These are phyloP conservation scores for Diplodus sargus DNA, from an alignment of 2,797 vertebrate species.

Conservation along the genomic window DNA sequence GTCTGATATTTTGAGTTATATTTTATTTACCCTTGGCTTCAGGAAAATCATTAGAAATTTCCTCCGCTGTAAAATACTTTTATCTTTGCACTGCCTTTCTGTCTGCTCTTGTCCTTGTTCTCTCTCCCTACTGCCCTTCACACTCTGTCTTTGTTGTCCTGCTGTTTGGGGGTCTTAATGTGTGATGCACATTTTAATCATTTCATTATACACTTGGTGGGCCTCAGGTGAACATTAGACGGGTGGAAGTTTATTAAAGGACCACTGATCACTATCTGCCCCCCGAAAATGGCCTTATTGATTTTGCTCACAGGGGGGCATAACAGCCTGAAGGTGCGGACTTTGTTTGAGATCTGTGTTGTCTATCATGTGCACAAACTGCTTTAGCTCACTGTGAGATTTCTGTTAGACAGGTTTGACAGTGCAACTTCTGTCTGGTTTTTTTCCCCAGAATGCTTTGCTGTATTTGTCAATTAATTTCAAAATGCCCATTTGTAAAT, in stretches of 20 bases:
- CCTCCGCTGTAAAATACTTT: slow-evolving; percentile 16
- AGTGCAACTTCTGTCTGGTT: not conserved
- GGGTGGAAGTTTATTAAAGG: slow-evolving; percentile 84
- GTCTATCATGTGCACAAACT: slow-evolving; percentile 67
- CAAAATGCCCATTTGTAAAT: not conserved
- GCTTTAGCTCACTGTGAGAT: slow-evolving; percentile 42
- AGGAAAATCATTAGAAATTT: slow-evolving; percentile 13
- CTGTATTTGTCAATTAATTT: not conserved
- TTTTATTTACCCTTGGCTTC: slow-evolving; percentile 24
- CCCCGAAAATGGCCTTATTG: slow-evolving; percentile 82
- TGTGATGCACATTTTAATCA: slow-evolving; percentile 80
- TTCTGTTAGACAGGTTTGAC: slow-evolving; percentile 29
- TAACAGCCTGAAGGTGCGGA: slow-evolving; percentile 58
- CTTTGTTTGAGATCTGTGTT: slow-evolving; percentile 55
- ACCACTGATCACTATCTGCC: slow-evolving; percentile 81
- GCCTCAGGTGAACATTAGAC: slow-evolving; percentile 71
- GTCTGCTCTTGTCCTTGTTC: slow-evolving; percentile 49
- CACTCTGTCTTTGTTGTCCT: slow-evolving; percentile 57
- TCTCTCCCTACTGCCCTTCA: slow-evolving; percentile 40
- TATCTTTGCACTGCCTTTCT: slow-evolving; percentile 30
- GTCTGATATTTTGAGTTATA: slow-evolving; percentile 12
- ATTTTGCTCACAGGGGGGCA: slow-evolving; percentile 73
- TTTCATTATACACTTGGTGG: slow-evolving; percentile 73
- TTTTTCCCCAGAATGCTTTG: not conserved
- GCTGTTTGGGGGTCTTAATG: slow-evolving; percentile 58